These are phyloP conservation scores for Hylyphantes graminicola DNA, from an alignment of 1,140 invertebrate species.

Conservation along the genomic window DNA sequence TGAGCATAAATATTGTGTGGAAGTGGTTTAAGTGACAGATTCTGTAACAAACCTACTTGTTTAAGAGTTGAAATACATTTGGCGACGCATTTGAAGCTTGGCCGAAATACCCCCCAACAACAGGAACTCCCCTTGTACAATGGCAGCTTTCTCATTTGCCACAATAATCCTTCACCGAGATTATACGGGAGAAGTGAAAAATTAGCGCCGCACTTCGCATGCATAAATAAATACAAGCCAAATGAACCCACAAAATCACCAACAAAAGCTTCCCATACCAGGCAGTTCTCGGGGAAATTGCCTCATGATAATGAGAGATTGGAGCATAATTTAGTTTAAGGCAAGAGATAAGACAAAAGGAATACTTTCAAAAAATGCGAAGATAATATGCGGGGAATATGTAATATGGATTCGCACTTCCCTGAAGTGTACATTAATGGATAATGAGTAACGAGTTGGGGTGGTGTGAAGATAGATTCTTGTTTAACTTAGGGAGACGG, in stretches of 20 bases:
- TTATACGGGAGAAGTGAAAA: too few species aligned
- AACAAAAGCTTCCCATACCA: slow-evolving; percentile 22
- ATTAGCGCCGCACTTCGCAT: neutral
- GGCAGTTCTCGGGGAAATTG: slow-evolving; percentile 1
- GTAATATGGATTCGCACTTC: too few species aligned
- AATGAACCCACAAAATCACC: neutral
- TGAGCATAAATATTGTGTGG: too few species aligned
- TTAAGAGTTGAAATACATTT: too few species aligned
- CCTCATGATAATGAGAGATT: slow-evolving; percentile 41
- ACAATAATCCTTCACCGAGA: too few species aligned
- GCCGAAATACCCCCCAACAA: too few species aligned
- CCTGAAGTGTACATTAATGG: slow-evolving; percentile 11
- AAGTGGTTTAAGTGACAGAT: too few species aligned
- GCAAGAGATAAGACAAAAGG: slow-evolving; percentile 22
- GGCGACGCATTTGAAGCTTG: too few species aligned
- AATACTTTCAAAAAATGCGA: slow-evolving; percentile 19
- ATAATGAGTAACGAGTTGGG: slow-evolving; percentile 20
- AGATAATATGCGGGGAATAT: neutral
- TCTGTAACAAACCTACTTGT: too few species aligned
- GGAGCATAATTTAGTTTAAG: slow-evolving; percentile 44
- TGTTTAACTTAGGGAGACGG: too few species aligned
- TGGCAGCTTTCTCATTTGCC: too few species aligned
- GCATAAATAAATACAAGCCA: slow-evolving; percentile 16
- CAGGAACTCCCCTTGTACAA: too few species aligned
- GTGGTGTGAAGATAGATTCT: slow-evolving; percentile 16